Conservation (phyloP, 2,888 invertebrate species). For the Lasioglossum pauxillum region DNA sequence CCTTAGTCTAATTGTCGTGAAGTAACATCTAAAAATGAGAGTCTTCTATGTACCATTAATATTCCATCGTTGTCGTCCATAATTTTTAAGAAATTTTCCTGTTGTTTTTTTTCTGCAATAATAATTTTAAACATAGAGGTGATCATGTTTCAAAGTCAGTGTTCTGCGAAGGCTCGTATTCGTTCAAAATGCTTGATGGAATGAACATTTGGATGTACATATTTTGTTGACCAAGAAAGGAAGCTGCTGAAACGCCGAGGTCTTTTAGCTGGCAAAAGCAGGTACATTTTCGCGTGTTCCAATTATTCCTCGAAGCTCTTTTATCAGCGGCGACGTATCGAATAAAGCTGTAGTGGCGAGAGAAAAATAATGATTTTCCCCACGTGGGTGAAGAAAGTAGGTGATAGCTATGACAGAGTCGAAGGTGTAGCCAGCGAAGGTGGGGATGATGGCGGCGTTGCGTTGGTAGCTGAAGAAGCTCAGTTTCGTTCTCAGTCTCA, state of each 20-base stretch:
- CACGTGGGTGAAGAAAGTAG: constrained; percentile 43
- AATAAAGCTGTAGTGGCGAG: neutral
- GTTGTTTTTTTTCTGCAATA: neutral
- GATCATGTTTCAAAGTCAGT: too few relatives aligned
- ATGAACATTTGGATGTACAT: too few relatives aligned
- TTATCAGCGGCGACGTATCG: neutral
- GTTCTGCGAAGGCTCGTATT: too few relatives aligned
- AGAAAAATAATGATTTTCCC: constrained; percentile 34
- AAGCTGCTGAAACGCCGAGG: neutral
- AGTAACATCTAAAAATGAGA: too few relatives aligned
- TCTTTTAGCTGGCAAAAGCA: neutral
- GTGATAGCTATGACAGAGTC: constrained; percentile 37
- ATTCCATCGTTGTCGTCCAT: too few relatives aligned
- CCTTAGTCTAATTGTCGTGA: neutral
- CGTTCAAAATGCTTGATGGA: too few relatives aligned
- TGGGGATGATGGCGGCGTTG: constrained; percentile 58
- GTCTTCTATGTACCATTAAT: too few relatives aligned
- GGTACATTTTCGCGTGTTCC: neutral
- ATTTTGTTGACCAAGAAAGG: neutral
- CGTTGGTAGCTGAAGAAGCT: constrained; percentile 50
- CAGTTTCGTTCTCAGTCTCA: constrained; percentile 68
- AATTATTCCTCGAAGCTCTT: neutral
- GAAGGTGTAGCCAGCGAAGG: constrained; percentile 48
- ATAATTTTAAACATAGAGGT: too few relatives aligned
- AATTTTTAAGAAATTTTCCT: neutral